phyloP scores from a whole-genome alignment of 2,888 invertebrate species.

The Microplitis deprimator region DNA sequence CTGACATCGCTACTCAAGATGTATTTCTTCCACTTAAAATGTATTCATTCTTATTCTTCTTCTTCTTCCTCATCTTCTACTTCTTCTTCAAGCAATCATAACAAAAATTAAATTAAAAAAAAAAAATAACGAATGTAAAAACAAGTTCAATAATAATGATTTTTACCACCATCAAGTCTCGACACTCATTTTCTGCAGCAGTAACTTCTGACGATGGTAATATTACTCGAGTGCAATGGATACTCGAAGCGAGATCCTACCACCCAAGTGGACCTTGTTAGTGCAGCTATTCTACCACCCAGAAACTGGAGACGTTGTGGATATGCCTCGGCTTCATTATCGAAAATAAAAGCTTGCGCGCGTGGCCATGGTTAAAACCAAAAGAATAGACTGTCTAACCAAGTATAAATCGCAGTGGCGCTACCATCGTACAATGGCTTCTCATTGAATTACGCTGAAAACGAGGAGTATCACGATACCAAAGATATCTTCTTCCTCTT shows the following conservation, averaged over 20 bases:
- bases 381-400: conserved; percentile 35
- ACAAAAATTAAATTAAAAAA: neutral
- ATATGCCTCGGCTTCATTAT: conserved; percentile 58
- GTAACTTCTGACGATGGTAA: conserved; percentile 3
- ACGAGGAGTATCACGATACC: conserved; percentile 16
- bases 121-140: neutral
- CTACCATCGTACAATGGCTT: conserved; percentile 32
- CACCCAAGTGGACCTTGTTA: conserved; percentile 69
- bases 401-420: conserved; percentile 1
- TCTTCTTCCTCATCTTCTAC: conserved; percentile 8
- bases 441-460: conserved; percentile 23
- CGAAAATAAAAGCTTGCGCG: conserved; percentile 54
- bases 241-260: conserved; percentile 48
- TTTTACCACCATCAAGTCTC: neutral
- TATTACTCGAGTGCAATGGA: conserved; percentile 13
- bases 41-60: conserved; percentile 1
- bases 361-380: conserved; percentile 34
- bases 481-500: conserved; percentile 8
- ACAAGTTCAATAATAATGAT: neutral
- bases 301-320: conserved; percentile 54
- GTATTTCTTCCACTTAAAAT: neutral
- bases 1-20: neutral
- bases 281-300: conserved; percentile 62
- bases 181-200: conserved; percentile 25
- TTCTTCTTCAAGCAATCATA: neutral